A percentile compares a stretch with the other conserved stretches of the same genome.
These are phyloP conservation scores for Phacellophora camtschatica DNA, from an alignment of 30 jellyfish, hydroid and myxozoan genomes.

Conservation along the genomic window DNA sequence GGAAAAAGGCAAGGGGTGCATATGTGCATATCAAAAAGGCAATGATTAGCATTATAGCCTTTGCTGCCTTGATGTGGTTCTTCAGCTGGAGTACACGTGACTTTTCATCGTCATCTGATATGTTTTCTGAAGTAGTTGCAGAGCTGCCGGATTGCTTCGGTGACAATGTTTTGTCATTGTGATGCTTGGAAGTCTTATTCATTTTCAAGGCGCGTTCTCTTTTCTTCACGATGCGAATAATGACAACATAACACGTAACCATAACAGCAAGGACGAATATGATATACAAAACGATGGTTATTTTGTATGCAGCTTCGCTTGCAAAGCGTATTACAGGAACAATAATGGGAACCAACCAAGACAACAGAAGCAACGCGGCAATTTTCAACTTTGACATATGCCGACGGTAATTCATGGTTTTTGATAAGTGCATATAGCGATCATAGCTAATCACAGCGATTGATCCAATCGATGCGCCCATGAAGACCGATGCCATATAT, in stretches of 20 bases:
- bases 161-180: too few species aligned
- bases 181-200: too few species aligned
- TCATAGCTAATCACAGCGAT: conserved; percentile 70
- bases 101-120: too few species aligned
- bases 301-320: conserved; percentile 28
- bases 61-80: conserved; percentile 43
- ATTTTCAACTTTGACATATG: conserved; percentile 51
- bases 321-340: conserved; percentile 67
- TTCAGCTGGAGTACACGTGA: background rate
- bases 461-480: conserved; percentile 77
- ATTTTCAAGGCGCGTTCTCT: background rate
- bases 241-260: conserved; percentile 33
- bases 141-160: too few species aligned
- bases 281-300: conserved; percentile 20
- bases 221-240: conserved; percentile 18
- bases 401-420: conserved; percentile 29
- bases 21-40: background rate
- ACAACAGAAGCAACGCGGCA: conserved; percentile 10
- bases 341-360: conserved; percentile 77
- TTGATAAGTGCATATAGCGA: conserved; percentile 68
- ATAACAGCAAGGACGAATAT: conserved; percentile 6
- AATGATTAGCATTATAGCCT: conserved; percentile 3
- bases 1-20: conserved; percentile 37
- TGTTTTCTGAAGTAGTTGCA: too few species aligned
- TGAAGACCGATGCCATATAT: conserved; percentile 54